phyloP scores from a whole-genome alignment of 2,113 vertebrate genomes.

The Gobio gobio region DNA sequence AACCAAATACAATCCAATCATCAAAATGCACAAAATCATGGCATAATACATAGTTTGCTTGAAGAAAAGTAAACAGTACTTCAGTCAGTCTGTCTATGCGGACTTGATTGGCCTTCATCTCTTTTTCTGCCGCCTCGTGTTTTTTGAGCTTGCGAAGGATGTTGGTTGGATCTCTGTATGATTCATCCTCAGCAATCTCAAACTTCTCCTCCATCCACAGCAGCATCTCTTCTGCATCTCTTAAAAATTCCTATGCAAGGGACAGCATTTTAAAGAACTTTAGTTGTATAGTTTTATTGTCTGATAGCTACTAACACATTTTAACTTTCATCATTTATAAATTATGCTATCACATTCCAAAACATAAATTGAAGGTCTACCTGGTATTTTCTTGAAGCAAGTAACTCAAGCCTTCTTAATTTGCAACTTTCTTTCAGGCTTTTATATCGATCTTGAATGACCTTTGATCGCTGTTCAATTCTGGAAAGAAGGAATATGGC shows the following conservation, averaged over 20 bases:
- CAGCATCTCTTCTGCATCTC: constrained; percentile 80
- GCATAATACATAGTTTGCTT: background rate
- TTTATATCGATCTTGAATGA: constrained; percentile 68
- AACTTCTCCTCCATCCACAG: constrained; percentile 91
- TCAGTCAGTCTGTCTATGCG: constrained; percentile 75
- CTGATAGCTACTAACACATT: background rate
- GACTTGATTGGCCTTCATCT: constrained; percentile 81
- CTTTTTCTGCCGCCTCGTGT: constrained; percentile 81
- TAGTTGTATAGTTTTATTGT: background rate
- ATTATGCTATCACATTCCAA: background rate
- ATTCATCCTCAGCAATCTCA: constrained; percentile 79
- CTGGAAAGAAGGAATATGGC: constrained; percentile 59
- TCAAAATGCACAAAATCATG: background rate
- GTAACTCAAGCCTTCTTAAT: constrained; percentile 72
- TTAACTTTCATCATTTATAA: background rate
- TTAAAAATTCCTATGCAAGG: constrained; percentile 82
- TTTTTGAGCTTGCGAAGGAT: constrained; percentile 81
- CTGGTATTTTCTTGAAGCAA: constrained; percentile 83
- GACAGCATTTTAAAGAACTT: background rate
- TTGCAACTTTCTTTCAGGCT: constrained; percentile 74
- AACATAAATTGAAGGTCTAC: constrained; percentile 65
- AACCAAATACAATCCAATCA: constrained; percentile 12
- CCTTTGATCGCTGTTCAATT: constrained; percentile 74
- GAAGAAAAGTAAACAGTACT: background rate
- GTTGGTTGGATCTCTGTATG: constrained; percentile 79